phyloP scores from a whole-genome alignment of 2,797 vertebrate genomes.

The Epinephelus awoara region DNA sequence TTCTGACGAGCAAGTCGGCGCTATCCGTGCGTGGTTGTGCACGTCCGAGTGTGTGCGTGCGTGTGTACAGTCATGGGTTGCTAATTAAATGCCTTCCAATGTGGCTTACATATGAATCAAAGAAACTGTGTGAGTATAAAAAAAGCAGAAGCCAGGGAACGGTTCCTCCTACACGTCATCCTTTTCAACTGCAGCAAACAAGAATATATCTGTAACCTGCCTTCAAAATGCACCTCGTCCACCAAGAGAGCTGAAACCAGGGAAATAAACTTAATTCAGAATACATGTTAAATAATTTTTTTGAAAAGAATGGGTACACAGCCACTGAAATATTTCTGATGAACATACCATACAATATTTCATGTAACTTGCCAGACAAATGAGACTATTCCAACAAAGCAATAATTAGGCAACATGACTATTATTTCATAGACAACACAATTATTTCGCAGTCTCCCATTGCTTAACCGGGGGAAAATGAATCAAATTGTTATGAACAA shows the following conservation, averaged over 20 bases:
- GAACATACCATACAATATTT: slow-evolving; percentile 22
- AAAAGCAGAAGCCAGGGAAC: slow-evolving; percentile 29
- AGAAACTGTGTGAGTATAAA: slow-evolving; percentile 26
- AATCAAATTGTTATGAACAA: slow-evolving; percentile 58
- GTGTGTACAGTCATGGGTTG: slow-evolving; percentile 4
- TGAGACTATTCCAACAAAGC: slow-evolving; percentile 45
- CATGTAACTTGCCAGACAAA: slow-evolving; percentile 40
- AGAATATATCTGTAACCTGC: slow-evolving; percentile 1
- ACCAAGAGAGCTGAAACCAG: neutral
- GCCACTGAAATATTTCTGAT: slow-evolving; percentile 19
- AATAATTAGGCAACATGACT: slow-evolving; percentile 57
- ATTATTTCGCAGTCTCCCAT: slow-evolving; percentile 47
- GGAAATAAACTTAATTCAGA: neutral
- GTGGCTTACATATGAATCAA: slow-evolving; percentile 37
- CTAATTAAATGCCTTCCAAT: slow-evolving; percentile 53
- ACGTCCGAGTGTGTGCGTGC: neutral
- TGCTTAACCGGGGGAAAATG: slow-evolving; percentile 27
- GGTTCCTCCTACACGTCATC: slow-evolving; percentile 38
- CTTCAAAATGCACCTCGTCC: slow-evolving; percentile 7
- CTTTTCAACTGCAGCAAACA: slow-evolving; percentile 22
- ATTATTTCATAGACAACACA: slow-evolving; percentile 63
- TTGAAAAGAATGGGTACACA: neutral
- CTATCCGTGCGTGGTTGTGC: neutral
- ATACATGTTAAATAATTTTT: neutral
- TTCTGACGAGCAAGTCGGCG: slow-evolving; percentile 20